Evolutionary conservation across 2,113 vertebrate species (phyloP).

Genomic region (Hydrochoerus hydrochaeris): DNA sequence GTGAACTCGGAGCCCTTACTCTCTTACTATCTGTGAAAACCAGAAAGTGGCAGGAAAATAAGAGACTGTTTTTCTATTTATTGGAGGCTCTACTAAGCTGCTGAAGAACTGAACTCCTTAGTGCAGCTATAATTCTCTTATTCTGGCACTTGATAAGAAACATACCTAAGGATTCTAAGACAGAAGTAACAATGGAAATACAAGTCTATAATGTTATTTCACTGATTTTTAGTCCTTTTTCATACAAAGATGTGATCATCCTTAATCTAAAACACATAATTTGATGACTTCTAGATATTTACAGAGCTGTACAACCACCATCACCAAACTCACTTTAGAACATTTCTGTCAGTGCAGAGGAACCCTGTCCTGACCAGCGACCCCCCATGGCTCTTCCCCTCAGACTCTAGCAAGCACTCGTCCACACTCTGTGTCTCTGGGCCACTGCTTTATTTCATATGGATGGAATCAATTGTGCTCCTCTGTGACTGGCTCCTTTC

Average conservation of each 20-base stretch:
- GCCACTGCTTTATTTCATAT: not conserved
- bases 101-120: not conserved
- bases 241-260: not conserved
- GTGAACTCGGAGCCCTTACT: not conserved
- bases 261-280: not conserved
- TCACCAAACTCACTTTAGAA: not conserved
- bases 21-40: not conserved
- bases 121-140: not conserved
- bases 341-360: not conserved
- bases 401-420: not conserved
- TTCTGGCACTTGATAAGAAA: not conserved
- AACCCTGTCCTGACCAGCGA: not conserved
- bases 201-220: not conserved
- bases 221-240: constrained; percentile 2
- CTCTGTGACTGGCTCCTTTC: not conserved
- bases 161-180: not conserved
- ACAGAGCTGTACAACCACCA: not conserved
- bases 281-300: constrained; percentile 1
- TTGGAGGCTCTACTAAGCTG: not conserved
- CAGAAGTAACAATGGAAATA: not conserved
- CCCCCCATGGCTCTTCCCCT: not conserved
- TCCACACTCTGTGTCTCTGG: not conserved
- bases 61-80: not conserved
- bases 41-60: not conserved
- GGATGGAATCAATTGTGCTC: not conserved